These are phyloP conservation scores for Sipha flava DNA, from an alignment of 1,140 invertebrate genomes.

Conservation along the genomic window DNA sequence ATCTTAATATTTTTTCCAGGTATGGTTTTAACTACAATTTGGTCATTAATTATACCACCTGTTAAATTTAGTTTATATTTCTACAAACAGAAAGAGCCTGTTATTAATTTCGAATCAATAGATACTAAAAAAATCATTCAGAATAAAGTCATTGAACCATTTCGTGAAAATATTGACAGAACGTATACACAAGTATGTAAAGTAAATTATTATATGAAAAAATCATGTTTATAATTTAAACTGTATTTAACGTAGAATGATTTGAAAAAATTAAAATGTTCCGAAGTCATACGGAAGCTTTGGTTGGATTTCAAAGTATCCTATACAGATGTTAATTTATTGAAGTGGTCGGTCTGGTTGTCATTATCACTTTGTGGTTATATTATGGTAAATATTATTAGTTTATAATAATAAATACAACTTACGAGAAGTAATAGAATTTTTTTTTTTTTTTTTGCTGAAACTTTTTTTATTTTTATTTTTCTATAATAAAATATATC, in stretches of 20 bases:
- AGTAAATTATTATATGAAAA: neutral
- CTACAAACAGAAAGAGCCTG: neutral
- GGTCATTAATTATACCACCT: constrained; percentile 22
- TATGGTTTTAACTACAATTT: constrained; percentile 6
- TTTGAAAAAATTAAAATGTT: neutral
- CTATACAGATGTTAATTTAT: constrained; percentile 23
- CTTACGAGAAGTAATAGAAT: too few species aligned
- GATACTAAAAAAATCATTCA: neutral
- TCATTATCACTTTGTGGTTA: constrained; percentile 28
- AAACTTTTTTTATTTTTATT: neutral
- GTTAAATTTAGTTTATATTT: constrained; percentile 3
- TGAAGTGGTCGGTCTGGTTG: constrained; percentile 35
- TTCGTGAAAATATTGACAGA: neutral
- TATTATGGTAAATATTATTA: constrained; percentile 13
- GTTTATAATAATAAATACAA: neutral
- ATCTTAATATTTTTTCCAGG: neutral
- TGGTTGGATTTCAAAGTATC: constrained; percentile 24
- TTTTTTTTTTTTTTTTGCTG: too few species aligned
- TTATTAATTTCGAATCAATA: too few species aligned
- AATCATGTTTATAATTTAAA: neutral
- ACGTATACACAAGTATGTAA: neutral
- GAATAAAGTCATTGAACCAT: neutral
- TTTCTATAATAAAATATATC: neutral
- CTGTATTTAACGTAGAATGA: neutral
- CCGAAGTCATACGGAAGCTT: neutral